Base-by-base conservation (phyloP, 2,888 invertebrate genomes). In the Eupithecia pulchellata region DNA sequence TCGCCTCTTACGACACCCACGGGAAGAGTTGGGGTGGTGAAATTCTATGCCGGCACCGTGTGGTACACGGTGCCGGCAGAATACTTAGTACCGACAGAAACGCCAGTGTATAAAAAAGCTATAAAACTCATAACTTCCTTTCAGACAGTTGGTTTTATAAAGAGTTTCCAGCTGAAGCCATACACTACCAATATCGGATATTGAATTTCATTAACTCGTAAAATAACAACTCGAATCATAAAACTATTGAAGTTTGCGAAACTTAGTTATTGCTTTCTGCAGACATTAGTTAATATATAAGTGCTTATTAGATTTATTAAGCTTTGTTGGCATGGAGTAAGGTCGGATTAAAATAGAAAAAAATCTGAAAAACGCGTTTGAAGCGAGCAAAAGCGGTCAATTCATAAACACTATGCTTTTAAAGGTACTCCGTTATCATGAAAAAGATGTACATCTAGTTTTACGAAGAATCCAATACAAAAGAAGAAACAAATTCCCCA, bases 261-360 rank as follows among this genome's bases (percentile, higher is more conserved):
- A 77, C 72, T 77, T 72, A 75, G 75, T 78, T 78, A 75, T 73
- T 75, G 75, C 71, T 77, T 71, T 73, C 73, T 71, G 73, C 71
- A 75, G 73, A 78, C 66, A 78, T 77, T 72, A 52, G 25, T 25
- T 52, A 52, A 25, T 52, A 6, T 52, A 52, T 25, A 25, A 25
- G 20, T 20, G 25, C 20, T 52, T 25, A 25, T 25, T 47, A 52
- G 52, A 52, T 52, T 52, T 52, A 52, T 25, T 52, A 25, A 52
- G 20, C 11, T 52, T 25, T 52, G 52, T 25, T 11, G 13, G 52
- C 20, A 20, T 47, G 20, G 47, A 47, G 9, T n/a, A 5, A 39
- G 1, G 5, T 47, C 4, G 13, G 25, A 4, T 9, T 42, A 25
- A 4, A 47, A 25, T 52, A 25, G 3, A 25, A 52, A 25, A 47